Evolutionary conservation across 2,888 invertebrate species (phyloP), one percentile per base, ranked within the genome.

Genomic region (Xestia rhomboidea): DNA sequence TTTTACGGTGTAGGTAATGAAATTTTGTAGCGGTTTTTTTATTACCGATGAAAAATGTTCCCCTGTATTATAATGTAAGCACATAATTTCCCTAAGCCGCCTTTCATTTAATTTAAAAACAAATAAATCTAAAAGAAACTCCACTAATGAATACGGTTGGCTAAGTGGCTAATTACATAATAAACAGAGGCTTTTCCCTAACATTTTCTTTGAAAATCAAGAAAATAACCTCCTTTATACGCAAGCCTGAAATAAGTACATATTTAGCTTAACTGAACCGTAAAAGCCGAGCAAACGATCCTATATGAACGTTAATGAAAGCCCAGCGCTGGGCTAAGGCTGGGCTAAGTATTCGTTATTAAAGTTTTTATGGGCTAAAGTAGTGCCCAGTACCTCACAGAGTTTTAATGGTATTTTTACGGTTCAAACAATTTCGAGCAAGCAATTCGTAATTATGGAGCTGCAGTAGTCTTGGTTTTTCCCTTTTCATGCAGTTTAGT

Each of bases 401-500:
- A 27, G 68, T 60, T 82, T 85, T 82, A 84, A 87, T 87, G 70
- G 68, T 69, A 62, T 76, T 86, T 85, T 88, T 88, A 85, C 68
- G 87, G 68, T 79, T 73, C 67, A 71, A 88, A 79, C 83, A 78
- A 78, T 84, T 88, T 76, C 57, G 60, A 80, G 78, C 82, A 57
- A 80, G 79, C 77, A 74, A 82, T 87, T 87, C 80, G 74, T 87
- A 86, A 87, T 87, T 87, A 87, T 38, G 67, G 62, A 76, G 77
- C 51, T 18, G n/a, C 77, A 73, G 72, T n/a, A 57, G 38, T 66
- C 73, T 70, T 63, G 64, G 63, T 73, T 83, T 87, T 84, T 71
- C 68, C 75, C 70, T 51, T 81, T 85, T 72, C 73, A 73, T 79
- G 64, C 62, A 57, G 51, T 44, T 73, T 76, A 54, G 51, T 44